These are phyloP conservation scores for Heterodera schachtii DNA, from an alignment of 1,140 invertebrate genomes.

Conservation along the genomic window DNA sequence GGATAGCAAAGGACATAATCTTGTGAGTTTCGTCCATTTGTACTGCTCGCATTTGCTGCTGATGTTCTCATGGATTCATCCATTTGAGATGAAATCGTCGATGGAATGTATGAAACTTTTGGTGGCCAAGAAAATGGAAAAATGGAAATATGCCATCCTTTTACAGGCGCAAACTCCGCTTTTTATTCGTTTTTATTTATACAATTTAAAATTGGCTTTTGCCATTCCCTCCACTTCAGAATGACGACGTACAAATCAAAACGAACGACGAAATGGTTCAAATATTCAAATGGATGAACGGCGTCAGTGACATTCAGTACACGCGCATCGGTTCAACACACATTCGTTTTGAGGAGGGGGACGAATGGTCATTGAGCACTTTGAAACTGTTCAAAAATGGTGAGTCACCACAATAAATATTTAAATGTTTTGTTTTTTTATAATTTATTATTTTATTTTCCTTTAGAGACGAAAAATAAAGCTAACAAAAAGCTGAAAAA, in stretches of 20 bases:
- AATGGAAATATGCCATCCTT: conserved; percentile 31
- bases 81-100: conserved; percentile 3
- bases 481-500: conserved; percentile 24
- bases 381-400: conserved; percentile 49
- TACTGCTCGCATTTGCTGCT: conserved; percentile 41
- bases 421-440: not conserved
- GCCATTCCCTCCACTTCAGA: conserved; percentile 25
- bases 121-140: not conserved
- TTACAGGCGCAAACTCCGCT: not conserved
- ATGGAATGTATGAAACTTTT: conserved; percentile 44
- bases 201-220: not conserved
- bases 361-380: conserved; percentile 34
- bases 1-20: conserved; percentile 47
- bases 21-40: not conserved
- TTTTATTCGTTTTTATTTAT: not conserved
- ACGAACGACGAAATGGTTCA: conserved; percentile 52
- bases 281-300: conserved; percentile 55
- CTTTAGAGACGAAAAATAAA: conserved; percentile 26
- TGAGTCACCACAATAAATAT: too few relatives aligned
- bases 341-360: not conserved
- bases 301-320: conserved; percentile 54
- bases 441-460: conserved; percentile 6
- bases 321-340: conserved; percentile 11
- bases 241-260: conserved; percentile 45
- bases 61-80: not conserved